Base-by-base conservation (phyloP, 1,140 invertebrate species). In the Drosophila tristis region DNA sequence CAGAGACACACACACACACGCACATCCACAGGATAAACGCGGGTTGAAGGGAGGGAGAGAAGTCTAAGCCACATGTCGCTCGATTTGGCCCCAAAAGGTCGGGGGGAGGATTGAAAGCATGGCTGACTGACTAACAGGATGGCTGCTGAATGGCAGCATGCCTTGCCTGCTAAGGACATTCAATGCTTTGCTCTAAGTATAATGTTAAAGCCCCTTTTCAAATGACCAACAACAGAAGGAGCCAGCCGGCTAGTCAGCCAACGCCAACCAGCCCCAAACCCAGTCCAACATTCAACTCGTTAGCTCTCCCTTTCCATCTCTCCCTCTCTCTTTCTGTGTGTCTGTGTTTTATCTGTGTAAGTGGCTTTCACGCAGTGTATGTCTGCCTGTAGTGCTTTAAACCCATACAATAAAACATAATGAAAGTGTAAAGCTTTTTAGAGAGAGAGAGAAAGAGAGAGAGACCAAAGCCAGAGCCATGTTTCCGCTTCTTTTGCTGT, bases 381-480 rank as follows among this genome's bases (percentile, higher is more conserved):
- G 13, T 60, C 26, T 13, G 29, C 15, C 4, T 29, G 47, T 63
- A 65, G 55, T 63, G 61, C 76, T 57, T 80, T 70, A 70, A 70
- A 85, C 77, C 60, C 77, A 85, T 85, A 85, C 82, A 86, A 87
- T 86, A 87, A 86, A 87, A 78, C 75, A 87, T 86, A 86, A 86
- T 86, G 82, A 86, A 87, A 86, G 82, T 86, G 82, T 86, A 87
- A 86, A 86, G 82, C 82, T 76, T 77, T 86, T 76, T 45, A 71
- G 48, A 26, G 13, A 16, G 57, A 44, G 35, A 35, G 45, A 71
- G 64, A n/a, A n/a, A 44, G 47, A 59, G 42, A 20, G 13, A 16
- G 57, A 55, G 23, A 9, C 25, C 45, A 16, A 13, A 31, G 23
- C 55, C 8, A 31, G 70, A 73, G 62, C 66, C 55, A 55, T 35